These are phyloP conservation scores for Okamejei kenojei DNA, from an alignment of 2,797 vertebrate genomes.

Conservation along the genomic window DNA sequence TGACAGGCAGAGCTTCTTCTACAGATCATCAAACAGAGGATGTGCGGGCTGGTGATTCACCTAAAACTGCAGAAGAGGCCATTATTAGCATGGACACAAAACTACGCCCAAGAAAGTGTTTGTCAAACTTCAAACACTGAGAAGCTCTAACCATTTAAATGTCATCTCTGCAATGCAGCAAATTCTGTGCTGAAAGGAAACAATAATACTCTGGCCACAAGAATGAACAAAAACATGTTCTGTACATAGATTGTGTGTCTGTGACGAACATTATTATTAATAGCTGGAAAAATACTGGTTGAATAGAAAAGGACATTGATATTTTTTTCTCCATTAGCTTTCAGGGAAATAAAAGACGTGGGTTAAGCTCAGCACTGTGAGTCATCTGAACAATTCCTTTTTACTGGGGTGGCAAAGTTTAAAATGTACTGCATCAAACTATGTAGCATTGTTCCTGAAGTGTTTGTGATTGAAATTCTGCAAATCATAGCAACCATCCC, in stretches of 20 bases:
- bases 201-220: background rate
- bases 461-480: background rate
- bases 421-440: background rate
- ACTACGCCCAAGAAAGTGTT: background rate
- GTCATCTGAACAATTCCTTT: background rate
- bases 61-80: background rate
- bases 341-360: background rate
- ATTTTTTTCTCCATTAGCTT: background rate
- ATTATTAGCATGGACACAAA: background rate
- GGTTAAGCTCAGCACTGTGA: background rate
- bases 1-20: background rate
- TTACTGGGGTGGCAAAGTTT: background rate
- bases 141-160: constrained; percentile 1
- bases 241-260: background rate
- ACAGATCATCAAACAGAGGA: background rate
- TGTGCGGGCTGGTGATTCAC: constrained; percentile 8
- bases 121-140: background rate
- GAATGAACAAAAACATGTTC: background rate
- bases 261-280: background rate
- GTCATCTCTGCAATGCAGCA: background rate
- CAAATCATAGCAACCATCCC: background rate
- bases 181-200: background rate
- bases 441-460: background rate
- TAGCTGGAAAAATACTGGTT: background rate
- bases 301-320: background rate